Base-by-base conservation (phyloP, 2,888 invertebrate genomes). In the Electrophaes corylata region DNA sequence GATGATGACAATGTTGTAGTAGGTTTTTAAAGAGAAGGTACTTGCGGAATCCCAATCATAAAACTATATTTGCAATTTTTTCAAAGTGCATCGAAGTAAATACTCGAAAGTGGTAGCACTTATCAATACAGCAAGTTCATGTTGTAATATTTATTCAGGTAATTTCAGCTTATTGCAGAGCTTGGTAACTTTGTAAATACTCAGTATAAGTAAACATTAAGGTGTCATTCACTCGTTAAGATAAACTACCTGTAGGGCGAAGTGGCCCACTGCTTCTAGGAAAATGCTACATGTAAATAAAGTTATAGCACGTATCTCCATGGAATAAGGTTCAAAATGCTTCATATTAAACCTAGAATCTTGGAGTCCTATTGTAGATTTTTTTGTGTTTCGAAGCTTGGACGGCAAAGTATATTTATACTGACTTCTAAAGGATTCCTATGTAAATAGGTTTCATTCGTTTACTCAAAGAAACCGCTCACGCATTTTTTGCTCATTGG, bases 351-450 rank as follows among this genome's bases (percentile, higher is more conserved):
- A 6, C 50, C 43, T 31, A 50, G 57, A 58, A 49, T 37, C 23
- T 54, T 62, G 18, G 18, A 56, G 50, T 39, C 51, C 61, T 45
- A 63, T 67, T 67, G 67, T 67, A 51, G 56, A 40, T 69, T 76
- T 79, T 82, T 83, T 78, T 78, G 67, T 69, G 62, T 72, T 82
- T 79, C 79, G 83, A 80, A 84, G 79, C 72, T 66, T 57, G 64
- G 66, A 77, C 75, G 73, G 71, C 73, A 43, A 68, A 73, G 72
- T 78, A 74, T 81, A 78, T 85, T 81, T 81, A 84, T 81, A 86
- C 82, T 70, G 77, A 75, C 71, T 67, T 69, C 72, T 72, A 81
- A 84, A 80, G 84, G 80, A 86, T 84, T 84, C 78, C 78, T 75
- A 80, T 82, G 79, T 79, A 78, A 76, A 84, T 84, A 71, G 64